Conservation (phyloP, 2,113 vertebrate genomes). For the Canis aureus region DNA sequence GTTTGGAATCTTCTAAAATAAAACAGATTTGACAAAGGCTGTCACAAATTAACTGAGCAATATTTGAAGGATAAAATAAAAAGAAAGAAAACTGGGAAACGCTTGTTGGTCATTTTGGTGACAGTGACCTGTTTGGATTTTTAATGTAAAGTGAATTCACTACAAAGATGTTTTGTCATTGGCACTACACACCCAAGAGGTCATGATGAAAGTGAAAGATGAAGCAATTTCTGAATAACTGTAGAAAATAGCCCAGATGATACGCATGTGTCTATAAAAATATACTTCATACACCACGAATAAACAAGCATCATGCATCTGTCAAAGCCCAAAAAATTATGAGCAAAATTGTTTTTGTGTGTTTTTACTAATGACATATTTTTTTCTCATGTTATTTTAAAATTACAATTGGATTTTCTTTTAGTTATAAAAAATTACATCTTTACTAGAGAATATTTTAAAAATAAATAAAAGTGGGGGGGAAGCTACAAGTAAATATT, state of each 20-base stretch:
- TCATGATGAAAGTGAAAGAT: neutral
- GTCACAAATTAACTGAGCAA: neutral
- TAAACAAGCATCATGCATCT: neutral
- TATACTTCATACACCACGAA: neutral
- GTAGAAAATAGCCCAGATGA: neutral
- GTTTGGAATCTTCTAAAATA: neutral
- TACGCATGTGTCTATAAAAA: neutral
- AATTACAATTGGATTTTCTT: neutral
- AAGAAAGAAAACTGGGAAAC: neutral
- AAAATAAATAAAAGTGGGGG: neutral
- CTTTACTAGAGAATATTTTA: neutral
- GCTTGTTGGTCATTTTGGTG: neutral
- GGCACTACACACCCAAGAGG: neutral
- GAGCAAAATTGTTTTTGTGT: neutral
- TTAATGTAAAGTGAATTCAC: constrained; percentile 1
- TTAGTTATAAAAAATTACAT: neutral
- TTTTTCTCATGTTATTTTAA: neutral
- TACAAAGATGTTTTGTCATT: neutral
- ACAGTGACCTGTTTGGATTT: neutral
- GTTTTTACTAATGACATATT: neutral
- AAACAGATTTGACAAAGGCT: neutral
- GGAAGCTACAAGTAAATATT: neutral
- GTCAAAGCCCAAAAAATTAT: neutral
- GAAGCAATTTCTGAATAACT: neutral
- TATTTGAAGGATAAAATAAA: neutral